phyloP scores from a whole-genome alignment of 2,888 invertebrate species.

The Archips crataeganus region DNA sequence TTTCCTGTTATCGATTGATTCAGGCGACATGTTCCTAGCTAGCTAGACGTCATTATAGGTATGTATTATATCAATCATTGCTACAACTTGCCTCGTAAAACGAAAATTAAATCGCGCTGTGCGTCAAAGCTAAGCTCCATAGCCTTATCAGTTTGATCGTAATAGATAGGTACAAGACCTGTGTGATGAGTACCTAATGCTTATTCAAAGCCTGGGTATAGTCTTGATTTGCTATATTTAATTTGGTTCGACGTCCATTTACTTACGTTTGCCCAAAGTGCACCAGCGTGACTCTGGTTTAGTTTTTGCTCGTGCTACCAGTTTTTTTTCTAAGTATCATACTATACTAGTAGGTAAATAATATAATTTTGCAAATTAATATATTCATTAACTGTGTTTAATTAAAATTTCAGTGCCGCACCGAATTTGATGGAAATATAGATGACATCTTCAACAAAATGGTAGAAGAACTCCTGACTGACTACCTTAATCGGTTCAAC shows the following conservation, averaged over 20 bases:
- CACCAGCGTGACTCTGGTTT: not conserved
- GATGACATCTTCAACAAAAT: slow-evolving; percentile 65
- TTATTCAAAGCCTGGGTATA: not conserved
- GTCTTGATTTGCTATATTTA: not conserved
- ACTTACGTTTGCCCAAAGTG: not conserved
- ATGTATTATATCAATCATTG: slow-evolving; percentile 18
- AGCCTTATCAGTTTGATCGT: slow-evolving; percentile 17
- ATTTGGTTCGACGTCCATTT: not conserved
- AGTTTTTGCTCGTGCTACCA: not conserved
- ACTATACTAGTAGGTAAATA: too few species aligned
- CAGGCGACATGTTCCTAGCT: not conserved
- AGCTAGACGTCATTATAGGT: not conserved
- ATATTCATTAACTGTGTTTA: not conserved
- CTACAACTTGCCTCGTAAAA: not conserved
- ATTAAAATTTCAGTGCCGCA: slow-evolving; percentile 59
- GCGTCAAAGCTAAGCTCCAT: slow-evolving; percentile 16
- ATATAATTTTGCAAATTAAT: too few species aligned
- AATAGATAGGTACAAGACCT: not conserved
- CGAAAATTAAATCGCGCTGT: not conserved
- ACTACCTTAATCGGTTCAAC: slow-evolving; percentile 63
- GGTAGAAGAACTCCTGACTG: slow-evolving; percentile 61
- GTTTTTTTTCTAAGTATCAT: too few species aligned
- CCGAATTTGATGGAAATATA: slow-evolving; percentile 65
- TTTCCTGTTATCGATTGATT: slow-evolving; percentile 6
- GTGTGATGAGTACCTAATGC: not conserved